A percentile compares a stretch with the other conserved stretches of the same genome.
Conservation (phyloP, 2,113 vertebrate species). For the Athene cunicularia region DNA sequence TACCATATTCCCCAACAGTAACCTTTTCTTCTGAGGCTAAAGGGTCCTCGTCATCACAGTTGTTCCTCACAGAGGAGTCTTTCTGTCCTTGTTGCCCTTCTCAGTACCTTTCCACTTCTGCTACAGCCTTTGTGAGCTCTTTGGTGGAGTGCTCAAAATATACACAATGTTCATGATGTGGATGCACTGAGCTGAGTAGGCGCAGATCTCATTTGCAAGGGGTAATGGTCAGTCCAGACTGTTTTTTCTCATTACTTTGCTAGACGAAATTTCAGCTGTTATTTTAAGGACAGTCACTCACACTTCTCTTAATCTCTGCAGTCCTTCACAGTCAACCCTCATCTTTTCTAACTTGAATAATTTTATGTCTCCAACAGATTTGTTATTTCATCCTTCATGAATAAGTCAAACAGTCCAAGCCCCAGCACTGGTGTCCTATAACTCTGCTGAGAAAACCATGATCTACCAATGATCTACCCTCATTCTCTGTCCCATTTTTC, state of each 20-base stretch:
- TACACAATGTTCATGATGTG: neutral
- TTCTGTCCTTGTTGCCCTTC: neutral
- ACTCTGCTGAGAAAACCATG: neutral
- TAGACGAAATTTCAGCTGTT: neutral
- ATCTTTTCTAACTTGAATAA: neutral
- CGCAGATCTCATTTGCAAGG: neutral
- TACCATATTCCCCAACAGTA: neutral
- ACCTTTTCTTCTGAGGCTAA: neutral
- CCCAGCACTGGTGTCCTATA: neutral
- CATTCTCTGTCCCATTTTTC: neutral
- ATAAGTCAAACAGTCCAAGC: neutral
- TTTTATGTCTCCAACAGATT: neutral
- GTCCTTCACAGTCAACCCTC: neutral
- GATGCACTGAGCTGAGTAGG: neutral
- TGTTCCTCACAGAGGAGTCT: neutral
- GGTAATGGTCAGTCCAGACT: neutral
- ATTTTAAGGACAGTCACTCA: neutral
- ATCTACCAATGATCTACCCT: neutral
- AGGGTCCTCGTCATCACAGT: neutral
- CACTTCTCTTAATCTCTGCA: neutral
- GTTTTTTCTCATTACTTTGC: neutral
- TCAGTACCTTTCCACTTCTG: neutral
- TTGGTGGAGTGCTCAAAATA: neutral
- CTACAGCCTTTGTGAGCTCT: neutral
- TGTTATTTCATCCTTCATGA: slow-evolving; percentile 14